Evolutionary conservation across 2,113 vertebrate species (phyloP).

Genomic region (Rhinolophus ferrumequinum): DNA sequence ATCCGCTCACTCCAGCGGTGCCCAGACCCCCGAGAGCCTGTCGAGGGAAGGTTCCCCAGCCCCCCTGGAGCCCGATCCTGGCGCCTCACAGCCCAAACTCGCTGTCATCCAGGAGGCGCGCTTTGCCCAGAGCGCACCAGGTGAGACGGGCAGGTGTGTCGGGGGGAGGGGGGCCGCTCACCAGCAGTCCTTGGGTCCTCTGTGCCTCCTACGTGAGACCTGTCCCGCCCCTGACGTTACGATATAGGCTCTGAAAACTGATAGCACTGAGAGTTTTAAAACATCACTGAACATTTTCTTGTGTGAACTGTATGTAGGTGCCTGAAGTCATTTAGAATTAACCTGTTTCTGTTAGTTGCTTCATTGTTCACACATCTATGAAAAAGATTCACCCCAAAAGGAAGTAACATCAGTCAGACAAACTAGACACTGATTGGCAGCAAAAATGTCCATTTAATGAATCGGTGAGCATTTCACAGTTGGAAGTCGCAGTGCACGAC

Average conservation of each 20-base stretch:
- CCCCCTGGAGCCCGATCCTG: slow-evolving; percentile 93
- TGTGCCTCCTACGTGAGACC: too few relatives aligned
- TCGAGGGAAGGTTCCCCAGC: slow-evolving; percentile 98
- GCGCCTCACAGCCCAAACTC: slow-evolving; percentile 93
- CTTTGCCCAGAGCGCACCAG: slow-evolving; percentile 96
- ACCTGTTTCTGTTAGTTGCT: not conserved
- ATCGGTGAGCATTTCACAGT: not conserved
- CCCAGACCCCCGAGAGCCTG: slow-evolving; percentile 97
- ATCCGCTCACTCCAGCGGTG: slow-evolving; percentile 97
- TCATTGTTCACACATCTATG: not conserved
- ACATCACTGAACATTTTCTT: not conserved
- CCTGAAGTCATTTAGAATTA: not conserved
- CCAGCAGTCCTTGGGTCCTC: not conserved
- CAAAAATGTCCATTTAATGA: not conserved
- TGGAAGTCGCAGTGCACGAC: not conserved
- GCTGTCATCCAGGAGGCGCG: slow-evolving; percentile 97
- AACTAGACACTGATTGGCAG: not conserved
- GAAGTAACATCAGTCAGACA: not conserved
- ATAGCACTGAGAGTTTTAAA: not conserved
- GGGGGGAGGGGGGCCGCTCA: not conserved
- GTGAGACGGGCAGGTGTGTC: slow-evolving; percentile 77
- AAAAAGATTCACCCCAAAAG: not conserved
- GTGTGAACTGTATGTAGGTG: not conserved
- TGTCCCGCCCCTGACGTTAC: accelerated
- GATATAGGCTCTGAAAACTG: not conserved